A percentile compares a stretch with the other conserved stretches of the same genome.
phyloP scores from a whole-genome alignment of 2,888 invertebrate genomes.

The Limnephilus lunatus region DNA sequence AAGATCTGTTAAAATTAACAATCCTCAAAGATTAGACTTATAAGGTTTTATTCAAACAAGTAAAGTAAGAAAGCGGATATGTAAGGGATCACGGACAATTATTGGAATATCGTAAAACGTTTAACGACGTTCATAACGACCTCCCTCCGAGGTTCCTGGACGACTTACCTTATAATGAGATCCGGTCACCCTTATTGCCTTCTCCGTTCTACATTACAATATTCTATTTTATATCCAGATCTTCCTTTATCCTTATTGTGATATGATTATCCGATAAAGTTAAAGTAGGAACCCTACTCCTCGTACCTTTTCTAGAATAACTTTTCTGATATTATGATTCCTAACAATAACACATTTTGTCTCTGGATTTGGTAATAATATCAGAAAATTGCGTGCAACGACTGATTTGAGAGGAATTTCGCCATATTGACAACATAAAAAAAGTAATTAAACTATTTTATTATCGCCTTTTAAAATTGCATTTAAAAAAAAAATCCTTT shows the following conservation, averaged over 20 bases:
- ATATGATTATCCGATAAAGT: constrained; percentile 33
- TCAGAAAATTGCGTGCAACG: too few relatives aligned
- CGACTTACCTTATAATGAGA: constrained; percentile 52
- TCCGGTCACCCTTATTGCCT: constrained; percentile 54
- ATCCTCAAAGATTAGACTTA: neutral
- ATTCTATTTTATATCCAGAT: constrained; percentile 45
- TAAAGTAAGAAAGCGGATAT: constrained; percentile 29
- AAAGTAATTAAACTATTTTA: too few relatives aligned
- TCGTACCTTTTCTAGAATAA: neutral
- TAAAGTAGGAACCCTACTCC: neutral
- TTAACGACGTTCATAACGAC: constrained; percentile 57
- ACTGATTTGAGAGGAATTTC: too few relatives aligned
- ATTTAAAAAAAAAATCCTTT: too few relatives aligned
- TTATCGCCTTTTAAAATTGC: too few relatives aligned
- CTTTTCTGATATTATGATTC: neutral
- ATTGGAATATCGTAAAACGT: constrained; percentile 54
- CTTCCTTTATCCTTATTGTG: constrained; percentile 31
- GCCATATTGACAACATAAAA: too few relatives aligned
- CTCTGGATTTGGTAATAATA: too few relatives aligned
- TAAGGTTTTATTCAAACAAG: neutral
- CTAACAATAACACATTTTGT: too few relatives aligned
- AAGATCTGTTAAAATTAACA: neutral
- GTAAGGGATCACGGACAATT: constrained; percentile 43
- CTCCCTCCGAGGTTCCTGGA: constrained; percentile 35
- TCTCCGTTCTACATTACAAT: constrained; percentile 47